Base-by-base conservation (phyloP, 1,140 invertebrate species). In the Helicoverpa armigera region DNA sequence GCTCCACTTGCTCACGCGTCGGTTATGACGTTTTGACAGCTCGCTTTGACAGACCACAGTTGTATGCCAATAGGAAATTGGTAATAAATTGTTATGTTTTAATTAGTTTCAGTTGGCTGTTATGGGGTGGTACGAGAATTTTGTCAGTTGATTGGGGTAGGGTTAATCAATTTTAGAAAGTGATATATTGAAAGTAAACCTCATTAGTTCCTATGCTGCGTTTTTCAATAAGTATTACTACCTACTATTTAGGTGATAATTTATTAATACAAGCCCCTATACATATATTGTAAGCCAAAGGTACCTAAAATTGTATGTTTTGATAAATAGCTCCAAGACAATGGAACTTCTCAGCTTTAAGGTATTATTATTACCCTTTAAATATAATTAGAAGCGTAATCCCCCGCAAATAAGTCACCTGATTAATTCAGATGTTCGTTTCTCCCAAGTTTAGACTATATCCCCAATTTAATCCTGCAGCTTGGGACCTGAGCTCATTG, bases 401-500 rank as follows among this genome's bases (percentile, higher is more conserved):
- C 18, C n/a, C 16, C 70, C 43, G 56, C 56, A 35, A 82, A 73
- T 80, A 74, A 84, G 81, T 81, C 75, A 81, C 35, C 77, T 82
- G 83, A 86, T 84, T 86, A 86, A 86, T 82, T 86, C 84, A 81
- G 80, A 84, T 83, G 78, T 70, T 70, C 77, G 77, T 85, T 69
- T 79, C 73, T 61, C 76, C 81, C 60, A 50, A 79, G 58, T 76
- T 76, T 76, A 43, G 74, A 76, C 23, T 76, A 83, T 81, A 85
- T 83, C 82, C 84, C 85, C 79, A 79, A 80, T 69, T 83, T 85
- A 87, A 85, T 85, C 81, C 77, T 56, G 23, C 69, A 79, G 79
- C 80, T 79, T 72, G 81, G 80, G 48, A 80, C 82, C 53, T 78
- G 65, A 51, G 83, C 74, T 87, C 79, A 85, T 83, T 83, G 83